Evolutionary conservation across 2,113 vertebrate species (phyloP).

Genomic region (Chloebia gouldiae): DNA sequence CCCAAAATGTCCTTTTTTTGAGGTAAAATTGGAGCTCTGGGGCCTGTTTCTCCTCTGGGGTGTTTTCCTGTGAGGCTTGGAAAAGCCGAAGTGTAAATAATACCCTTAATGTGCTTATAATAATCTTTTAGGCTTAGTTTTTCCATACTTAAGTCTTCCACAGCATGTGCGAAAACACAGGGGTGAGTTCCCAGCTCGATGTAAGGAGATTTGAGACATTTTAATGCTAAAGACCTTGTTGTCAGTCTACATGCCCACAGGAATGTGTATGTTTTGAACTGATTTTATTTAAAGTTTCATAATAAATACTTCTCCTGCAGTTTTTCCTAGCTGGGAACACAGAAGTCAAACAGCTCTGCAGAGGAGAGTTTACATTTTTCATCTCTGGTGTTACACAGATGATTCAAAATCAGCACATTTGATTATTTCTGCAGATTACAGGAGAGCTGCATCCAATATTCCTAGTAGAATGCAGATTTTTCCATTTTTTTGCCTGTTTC

Average conservation of each 20-base stretch:
- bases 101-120: background rate
- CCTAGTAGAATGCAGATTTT: background rate
- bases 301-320: background rate
- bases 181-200: background rate
- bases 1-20: rapidly evolving
- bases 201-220: background rate
- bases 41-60: rapidly evolving
- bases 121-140: background rate
- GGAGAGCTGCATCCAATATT: background rate
- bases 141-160: rapidly evolving
- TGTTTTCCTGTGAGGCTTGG: background rate
- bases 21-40: background rate
- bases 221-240: background rate
- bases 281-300: slow-evolving; percentile 25
- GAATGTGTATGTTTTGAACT: background rate
- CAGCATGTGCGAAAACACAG: rapidly evolving
- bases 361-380: background rate
- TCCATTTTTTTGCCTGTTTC: background rate
- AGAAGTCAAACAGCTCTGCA: background rate
- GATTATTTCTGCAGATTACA: background rate
- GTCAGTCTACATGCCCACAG: background rate
- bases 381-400: background rate
- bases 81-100: background rate
- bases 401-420: background rate
- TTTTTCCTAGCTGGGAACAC: background rate